Evolutionary conservation across 1,140 invertebrate genomes (phyloP), one percentile per base, ranked within the genome.

Genomic region (Zophobas morio): DNA sequence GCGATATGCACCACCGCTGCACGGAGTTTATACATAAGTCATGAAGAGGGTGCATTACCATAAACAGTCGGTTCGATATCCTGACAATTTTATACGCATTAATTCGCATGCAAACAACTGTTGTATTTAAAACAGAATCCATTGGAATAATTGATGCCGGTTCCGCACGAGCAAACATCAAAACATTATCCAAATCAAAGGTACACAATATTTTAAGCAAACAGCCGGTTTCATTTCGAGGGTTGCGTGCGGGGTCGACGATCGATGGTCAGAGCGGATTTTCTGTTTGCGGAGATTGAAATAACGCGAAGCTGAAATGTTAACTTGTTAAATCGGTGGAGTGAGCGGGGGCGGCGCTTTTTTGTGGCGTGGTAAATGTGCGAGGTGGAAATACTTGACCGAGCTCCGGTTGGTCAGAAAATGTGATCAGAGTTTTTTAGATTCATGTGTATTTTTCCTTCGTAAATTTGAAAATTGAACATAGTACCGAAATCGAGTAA

Each of bases 101-200:
- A 66, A 66, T 66, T 66, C 60, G 4, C 6, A 20, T 20, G n/a
- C 49, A 51, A 51, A 51, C 60, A 66, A 66, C 8, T 42, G 60
- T 66, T 42, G 60, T 42, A 66, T 66, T 66, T 66, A 66, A 66
- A 66, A 66, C 60, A 42, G 60, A 39, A n/a, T 57, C 54, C 34
- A 66, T 37, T 20, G 37, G 37, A 66, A 66, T 66, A 66, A 66
- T 66, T 66, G 60, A 66, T 66, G 60, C 39, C 60, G 39, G 20
- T 66, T 66, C 60, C 42, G 60, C 60, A 66, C 60, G 39, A 66
- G 39, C 60, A 66, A 66, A 66, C 60, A 66, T 66, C 60, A 66
- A 66, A 66, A 66, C 60, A 66, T 66, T 66, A 66, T 66, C 60
- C 39, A 66, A 66, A 66, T 66, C 60, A 66, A 66, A 66, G 60